Conservation (phyloP, 92 coral and sea anemone species). For the Ricordea florida region DNA sequence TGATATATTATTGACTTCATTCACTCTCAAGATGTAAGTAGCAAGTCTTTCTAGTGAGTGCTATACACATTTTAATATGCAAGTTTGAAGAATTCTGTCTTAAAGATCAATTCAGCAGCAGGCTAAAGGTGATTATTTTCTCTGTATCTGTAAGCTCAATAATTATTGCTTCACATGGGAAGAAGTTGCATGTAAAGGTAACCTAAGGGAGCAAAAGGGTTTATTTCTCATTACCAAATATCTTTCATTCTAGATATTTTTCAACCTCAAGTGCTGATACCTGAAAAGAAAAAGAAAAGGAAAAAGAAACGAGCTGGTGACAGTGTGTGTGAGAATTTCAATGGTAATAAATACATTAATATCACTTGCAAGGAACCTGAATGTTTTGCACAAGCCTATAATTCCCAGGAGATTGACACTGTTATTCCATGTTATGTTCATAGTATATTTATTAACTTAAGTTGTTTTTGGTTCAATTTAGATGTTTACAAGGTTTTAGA, state of each 20-base stretch:
- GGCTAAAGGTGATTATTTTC: too few species aligned
- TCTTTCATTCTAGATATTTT: constrained; percentile 49
- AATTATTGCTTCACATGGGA: too few species aligned
- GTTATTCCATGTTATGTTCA: too few species aligned
- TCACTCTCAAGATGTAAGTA: too few species aligned
- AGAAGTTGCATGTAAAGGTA: too few species aligned
- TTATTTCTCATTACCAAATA: background rate
- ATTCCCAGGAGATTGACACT: background rate
- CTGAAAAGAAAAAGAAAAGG: constrained; percentile 75
- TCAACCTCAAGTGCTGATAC: constrained; percentile 50
- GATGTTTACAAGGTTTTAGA: constrained; percentile 77
- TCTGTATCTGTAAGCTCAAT: too few species aligned
- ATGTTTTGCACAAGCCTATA: background rate
- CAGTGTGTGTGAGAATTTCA: constrained; percentile 73
- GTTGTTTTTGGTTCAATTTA: background rate
- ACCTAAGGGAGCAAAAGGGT: too few species aligned
- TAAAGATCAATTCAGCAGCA: too few species aligned
- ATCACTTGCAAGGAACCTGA: background rate
- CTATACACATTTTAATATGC: too few species aligned
- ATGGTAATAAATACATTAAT: constrained; percentile 47
- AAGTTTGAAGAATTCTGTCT: too few species aligned
- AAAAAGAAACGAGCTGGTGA: constrained; percentile 83
- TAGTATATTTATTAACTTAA: background rate
- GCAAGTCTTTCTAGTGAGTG: too few species aligned
- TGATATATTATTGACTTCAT: too few species aligned